These are phyloP conservation scores for Plectropomus leopardus DNA, from an alignment of 2,113 vertebrate species.

Conservation along the genomic window DNA sequence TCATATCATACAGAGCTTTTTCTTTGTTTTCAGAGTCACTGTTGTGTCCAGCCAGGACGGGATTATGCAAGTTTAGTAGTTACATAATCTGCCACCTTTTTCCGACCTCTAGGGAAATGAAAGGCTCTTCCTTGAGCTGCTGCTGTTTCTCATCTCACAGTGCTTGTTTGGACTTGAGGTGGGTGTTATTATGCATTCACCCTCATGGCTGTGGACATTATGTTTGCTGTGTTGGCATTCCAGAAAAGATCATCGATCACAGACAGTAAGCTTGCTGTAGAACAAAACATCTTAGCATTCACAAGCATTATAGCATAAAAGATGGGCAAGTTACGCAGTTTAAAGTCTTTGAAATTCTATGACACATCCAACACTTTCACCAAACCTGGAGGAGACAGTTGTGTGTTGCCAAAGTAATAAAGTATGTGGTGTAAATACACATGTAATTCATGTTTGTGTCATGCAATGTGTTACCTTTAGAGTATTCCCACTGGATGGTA, in stretches of 20 bases:
- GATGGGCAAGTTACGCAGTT: not conserved
- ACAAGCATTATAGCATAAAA: constrained; percentile 31
- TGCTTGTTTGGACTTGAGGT: constrained; percentile 39
- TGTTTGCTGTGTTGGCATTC: constrained; percentile 50
- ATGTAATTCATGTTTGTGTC: not conserved
- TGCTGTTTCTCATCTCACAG: constrained; percentile 12
- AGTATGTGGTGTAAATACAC: not conserved
- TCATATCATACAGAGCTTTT: not conserved
- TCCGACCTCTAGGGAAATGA: constrained; percentile 12
- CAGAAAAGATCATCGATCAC: constrained; percentile 25
- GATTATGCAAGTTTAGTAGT: not conserved
- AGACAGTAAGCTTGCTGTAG: constrained; percentile 43
- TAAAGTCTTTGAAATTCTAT: not conserved
- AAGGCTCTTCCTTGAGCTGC: not conserved
- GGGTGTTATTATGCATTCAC: constrained; percentile 49
- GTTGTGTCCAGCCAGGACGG: not conserved
- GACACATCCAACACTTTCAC: not conserved
- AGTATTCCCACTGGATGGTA: constrained; percentile 98
- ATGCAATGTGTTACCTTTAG: constrained; percentile 89
- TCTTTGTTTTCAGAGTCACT: constrained; percentile 17
- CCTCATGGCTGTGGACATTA: constrained; percentile 67
- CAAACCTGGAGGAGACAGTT: not conserved
- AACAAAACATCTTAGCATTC: constrained; percentile 32
- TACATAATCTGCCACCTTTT: constrained; percentile 27
- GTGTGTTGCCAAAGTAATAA: not conserved